phyloP scores from a whole-genome alignment of 2,113 vertebrate species.

The Halichoeres trimaculatus region DNA sequence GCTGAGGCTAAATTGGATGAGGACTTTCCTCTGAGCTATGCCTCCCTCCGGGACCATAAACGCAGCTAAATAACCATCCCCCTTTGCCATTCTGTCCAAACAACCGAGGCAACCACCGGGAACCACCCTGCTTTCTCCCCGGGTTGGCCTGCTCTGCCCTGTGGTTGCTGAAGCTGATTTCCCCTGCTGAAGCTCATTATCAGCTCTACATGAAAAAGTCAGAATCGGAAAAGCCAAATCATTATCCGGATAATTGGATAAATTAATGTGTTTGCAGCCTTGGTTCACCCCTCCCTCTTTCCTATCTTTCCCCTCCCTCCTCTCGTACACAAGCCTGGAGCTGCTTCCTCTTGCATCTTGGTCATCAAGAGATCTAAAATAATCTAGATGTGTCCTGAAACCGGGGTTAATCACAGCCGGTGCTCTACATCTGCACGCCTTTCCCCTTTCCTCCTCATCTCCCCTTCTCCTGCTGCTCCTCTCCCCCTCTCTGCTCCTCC shows the following conservation, averaged over 20 bases:
- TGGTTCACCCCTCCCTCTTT: slow-evolving; percentile 30
- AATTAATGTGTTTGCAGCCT: slow-evolving; percentile 58
- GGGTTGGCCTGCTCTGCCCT: slow-evolving; percentile 38
- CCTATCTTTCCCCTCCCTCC: slow-evolving; percentile 17
- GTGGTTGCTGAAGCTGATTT: slow-evolving; percentile 37
- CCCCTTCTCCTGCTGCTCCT: slow-evolving; percentile 14
- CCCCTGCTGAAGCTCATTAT: slow-evolving; percentile 52
- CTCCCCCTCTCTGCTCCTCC: slow-evolving; percentile 21
- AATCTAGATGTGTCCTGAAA: slow-evolving; percentile 23
- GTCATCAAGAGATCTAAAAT: slow-evolving; percentile 13
- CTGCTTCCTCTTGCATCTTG: background rate
- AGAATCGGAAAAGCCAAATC: slow-evolving; percentile 61
- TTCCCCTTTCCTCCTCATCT: slow-evolving; percentile 10
- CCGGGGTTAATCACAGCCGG: slow-evolving; percentile 47
- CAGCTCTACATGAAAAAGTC: slow-evolving; percentile 15
- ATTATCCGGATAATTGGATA: slow-evolving; percentile 71
- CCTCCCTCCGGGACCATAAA: slow-evolving; percentile 62
- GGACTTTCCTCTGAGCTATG: slow-evolving; percentile 55
- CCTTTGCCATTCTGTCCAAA: slow-evolving; percentile 45
- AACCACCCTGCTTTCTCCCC: slow-evolving; percentile 28
- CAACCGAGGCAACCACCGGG: slow-evolving; percentile 35
- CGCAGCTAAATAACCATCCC: slow-evolving; percentile 57
- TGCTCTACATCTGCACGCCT: slow-evolving; percentile 52
- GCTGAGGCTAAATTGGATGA: slow-evolving; percentile 45
- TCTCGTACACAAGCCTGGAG: slow-evolving; percentile 24